phyloP scores from a whole-genome alignment of 2,113 vertebrate species.

The Burhinus bistriatus region DNA sequence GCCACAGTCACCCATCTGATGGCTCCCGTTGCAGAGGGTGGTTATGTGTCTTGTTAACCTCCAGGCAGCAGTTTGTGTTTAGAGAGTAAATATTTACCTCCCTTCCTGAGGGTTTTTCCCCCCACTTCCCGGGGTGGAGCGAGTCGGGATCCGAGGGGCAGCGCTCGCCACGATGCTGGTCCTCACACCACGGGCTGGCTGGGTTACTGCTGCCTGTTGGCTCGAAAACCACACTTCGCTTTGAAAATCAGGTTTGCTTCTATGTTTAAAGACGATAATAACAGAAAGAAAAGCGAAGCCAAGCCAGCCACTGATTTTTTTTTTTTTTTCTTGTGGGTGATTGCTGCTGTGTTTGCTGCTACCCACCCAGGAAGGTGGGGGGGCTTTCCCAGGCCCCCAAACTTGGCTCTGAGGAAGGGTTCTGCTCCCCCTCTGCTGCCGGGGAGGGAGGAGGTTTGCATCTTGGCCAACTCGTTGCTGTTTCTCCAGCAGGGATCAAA shows the following conservation, averaged over 20 bases:
- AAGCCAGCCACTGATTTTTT: not conserved
- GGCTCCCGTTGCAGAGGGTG: not conserved
- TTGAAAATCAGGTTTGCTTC: rapidly evolving
- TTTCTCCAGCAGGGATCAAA: not conserved
- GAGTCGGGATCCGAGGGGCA: not conserved
- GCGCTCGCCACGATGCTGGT: not conserved
- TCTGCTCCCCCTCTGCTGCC: not conserved
- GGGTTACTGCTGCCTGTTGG: not conserved
- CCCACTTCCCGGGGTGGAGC: not conserved
- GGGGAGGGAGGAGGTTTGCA: not conserved
- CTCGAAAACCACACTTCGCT: rapidly evolving
- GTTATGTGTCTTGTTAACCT: not conserved
- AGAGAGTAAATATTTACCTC: slow-evolving; percentile 18
- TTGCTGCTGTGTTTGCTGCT: not conserved
- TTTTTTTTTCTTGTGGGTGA: not conserved
- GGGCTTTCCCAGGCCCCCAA: not conserved
- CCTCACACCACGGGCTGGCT: rapidly evolving
- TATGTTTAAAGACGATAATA: not conserved
- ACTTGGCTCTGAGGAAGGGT: not conserved
- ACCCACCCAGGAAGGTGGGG: rapidly evolving
- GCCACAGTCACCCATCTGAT: not conserved
- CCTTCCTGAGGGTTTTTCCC: not conserved
- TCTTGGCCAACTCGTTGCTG: not conserved
- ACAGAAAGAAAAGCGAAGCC: not conserved
- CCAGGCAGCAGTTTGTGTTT: slow-evolving; percentile 15